Evolutionary conservation across 1,140 invertebrate species (phyloP).

Genomic region (Drosophila pruinosa): DNA sequence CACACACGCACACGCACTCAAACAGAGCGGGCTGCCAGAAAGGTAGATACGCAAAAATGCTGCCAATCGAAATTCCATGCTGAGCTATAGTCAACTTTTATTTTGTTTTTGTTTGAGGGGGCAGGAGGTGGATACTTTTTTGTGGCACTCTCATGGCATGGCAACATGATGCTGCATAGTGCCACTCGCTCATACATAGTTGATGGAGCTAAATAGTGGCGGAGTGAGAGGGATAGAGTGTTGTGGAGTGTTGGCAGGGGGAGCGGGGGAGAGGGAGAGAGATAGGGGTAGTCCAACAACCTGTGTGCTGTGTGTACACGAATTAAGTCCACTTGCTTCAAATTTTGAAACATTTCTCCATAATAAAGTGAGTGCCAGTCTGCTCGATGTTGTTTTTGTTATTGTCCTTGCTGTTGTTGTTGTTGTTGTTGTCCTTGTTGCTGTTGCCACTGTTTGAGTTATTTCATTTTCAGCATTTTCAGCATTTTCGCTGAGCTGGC

Average conservation of each 20-base stretch:
- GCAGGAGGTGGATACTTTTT: neutral
- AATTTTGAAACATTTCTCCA: slow-evolving; percentile 70
- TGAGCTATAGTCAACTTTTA: slow-evolving; percentile 1
- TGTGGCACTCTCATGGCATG: slow-evolving; percentile 11
- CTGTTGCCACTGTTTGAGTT: slow-evolving; percentile 57
- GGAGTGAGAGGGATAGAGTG: neutral
- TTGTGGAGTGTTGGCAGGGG: no score
- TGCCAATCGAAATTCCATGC: slow-evolving; percentile 70
- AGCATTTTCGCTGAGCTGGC: slow-evolving; percentile 35
- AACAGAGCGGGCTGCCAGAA: slow-evolving; percentile 42
- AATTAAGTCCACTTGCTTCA: slow-evolving; percentile 73
- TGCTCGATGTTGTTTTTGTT: neutral
- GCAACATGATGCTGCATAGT: slow-evolving; percentile 9
- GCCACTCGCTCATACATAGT: slow-evolving; percentile 34
- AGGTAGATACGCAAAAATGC: slow-evolving; percentile 74
- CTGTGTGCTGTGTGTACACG: slow-evolving; percentile 44
- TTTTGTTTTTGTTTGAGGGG: slow-evolving; percentile 11
- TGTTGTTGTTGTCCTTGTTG: slow-evolving; percentile 40
- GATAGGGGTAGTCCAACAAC: neutral
- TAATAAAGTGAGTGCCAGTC: slow-evolving; percentile 64
- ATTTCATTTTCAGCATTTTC: slow-evolving; percentile 58
- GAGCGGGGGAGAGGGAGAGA: neutral
- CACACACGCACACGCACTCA: slow-evolving; percentile 1
- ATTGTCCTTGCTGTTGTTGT: slow-evolving; percentile 1
- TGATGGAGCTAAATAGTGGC: slow-evolving; percentile 15